Percentiles rank a stretch among this genome's conserved stretches.
These are phyloP conservation scores for Acheta domesticus DNA, from an alignment of 2,888 invertebrate species.

Conservation along the genomic window DNA sequence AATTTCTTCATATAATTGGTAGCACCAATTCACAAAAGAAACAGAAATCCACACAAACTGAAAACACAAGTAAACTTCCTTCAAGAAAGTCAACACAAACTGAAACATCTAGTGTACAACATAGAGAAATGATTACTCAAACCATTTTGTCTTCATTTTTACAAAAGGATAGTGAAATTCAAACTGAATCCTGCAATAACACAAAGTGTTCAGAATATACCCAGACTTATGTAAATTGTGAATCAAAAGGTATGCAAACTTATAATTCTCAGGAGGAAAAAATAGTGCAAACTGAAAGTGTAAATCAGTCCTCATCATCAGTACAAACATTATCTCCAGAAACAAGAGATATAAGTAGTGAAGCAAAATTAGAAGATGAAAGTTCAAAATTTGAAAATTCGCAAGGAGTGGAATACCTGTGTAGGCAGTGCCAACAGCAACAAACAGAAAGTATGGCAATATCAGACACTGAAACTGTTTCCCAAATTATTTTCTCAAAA, in stretches of 20 bases:
- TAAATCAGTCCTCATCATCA: not conserved
- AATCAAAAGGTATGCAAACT: not conserved
- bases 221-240: not conserved
- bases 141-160: not conserved
- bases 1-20: no score
- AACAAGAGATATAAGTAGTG: not conserved
- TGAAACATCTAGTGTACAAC: not conserved
- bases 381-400: no score
- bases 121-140: not conserved
- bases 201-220: not conserved
- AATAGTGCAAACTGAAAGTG: not conserved
- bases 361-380: not conserved
- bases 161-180: not conserved
- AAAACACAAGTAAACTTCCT: not conserved
- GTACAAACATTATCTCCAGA: not conserved
- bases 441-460: no score
- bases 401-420: no score
- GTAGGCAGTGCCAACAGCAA: no score
- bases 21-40: not conserved
- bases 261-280: not conserved
- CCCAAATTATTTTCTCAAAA: no score
- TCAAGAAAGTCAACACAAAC: not conserved
- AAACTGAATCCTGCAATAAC: not conserved
- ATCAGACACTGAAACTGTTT: no score
- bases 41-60: constrained; percentile 35